phyloP scores from a whole-genome alignment of 2,797 vertebrate genomes.

The Eleutherodactylus coqui region DNA sequence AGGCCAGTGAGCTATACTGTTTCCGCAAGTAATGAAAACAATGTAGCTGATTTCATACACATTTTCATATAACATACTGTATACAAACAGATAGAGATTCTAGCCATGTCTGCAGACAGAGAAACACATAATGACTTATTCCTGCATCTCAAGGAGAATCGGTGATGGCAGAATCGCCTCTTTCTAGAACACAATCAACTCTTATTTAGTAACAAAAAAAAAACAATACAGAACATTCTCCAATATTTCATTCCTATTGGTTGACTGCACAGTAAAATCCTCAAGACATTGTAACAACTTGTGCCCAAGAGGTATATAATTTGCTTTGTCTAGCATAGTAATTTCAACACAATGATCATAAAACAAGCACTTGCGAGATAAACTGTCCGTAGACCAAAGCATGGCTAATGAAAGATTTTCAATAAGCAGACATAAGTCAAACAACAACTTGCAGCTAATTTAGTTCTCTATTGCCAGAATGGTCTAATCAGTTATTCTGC shows the following conservation, averaged over 20 bases:
- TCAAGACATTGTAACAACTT: conserved; percentile 42
- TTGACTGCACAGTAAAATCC: conserved; percentile 13
- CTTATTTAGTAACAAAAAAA: conserved; percentile 6
- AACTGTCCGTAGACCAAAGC: conserved; percentile 70
- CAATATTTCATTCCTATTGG: conserved; percentile 32
- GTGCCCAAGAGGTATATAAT: conserved; percentile 60
- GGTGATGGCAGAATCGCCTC: not conserved
- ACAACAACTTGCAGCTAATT: conserved; percentile 70
- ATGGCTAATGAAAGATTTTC: conserved; percentile 72
- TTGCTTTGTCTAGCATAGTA: conserved; percentile 69
- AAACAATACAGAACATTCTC: not conserved
- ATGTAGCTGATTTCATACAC: no score
- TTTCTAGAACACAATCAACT: not conserved
- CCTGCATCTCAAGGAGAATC: not conserved
- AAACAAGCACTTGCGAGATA: conserved; percentile 69
- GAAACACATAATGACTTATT: not conserved
- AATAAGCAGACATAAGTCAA: conserved; percentile 67
- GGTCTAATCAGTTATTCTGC: conserved; percentile 64
- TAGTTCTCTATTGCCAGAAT: conserved; percentile 68
- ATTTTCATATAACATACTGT: no score
- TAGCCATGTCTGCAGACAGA: not conserved
- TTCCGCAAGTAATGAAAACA: no score
- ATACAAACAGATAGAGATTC: no score
- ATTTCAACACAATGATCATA: conserved; percentile 69
- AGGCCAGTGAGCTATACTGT: no score